Evolutionary conservation across 2,888 invertebrate genomes (phyloP), one percentile per base, ranked within the genome.

Genomic region (Melitaea athalia): DNA sequence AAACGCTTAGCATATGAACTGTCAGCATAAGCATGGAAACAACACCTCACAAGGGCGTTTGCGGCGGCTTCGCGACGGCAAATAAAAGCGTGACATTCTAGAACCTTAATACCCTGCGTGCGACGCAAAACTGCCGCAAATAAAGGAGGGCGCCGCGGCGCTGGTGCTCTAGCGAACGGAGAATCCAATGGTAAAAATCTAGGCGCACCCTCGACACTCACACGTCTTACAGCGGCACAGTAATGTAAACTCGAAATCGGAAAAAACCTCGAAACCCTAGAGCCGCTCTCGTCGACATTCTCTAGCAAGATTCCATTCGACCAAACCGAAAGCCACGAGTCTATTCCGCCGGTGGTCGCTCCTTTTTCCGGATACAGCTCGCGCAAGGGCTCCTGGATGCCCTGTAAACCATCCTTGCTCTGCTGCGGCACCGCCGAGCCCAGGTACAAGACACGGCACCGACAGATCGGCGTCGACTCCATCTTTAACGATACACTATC

Each of bases 71-170:
- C 98, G 68, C 98, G 95, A 79, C 98, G 98, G 91, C 99, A 98
- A 82, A 99, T 98, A 90, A 99, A 99, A 74, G 99, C 98, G 92
- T 99, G 99, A 93, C 99, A 99, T 92, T 99, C 99, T 73, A 99
- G 94, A 67, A 99, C 99, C 91, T 99, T 99, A 78, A 99, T 99
- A 64, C 99, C 99, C 62, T 97, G 97, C 59, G 99, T 99, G 75
- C 99, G 95, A 61, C 99, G 95, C 78, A 99, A 93, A 72, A 99
- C 99, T 78, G 99, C 99, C 53, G 99, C 99, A 88, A 99, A 98
- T 72, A 99, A 94, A 42, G 99, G 99, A 68, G 99, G 99, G 87
- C 99, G 99, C 75, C 97, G 95, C 67, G 97, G 96, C 76, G 98
- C 97, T 31, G 98, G 98, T 75, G 98, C 95, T 68, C 98, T 95